Conservation (phyloP, 92 coral and sea anemone genomes). For the Meandrina meandrites region DNA sequence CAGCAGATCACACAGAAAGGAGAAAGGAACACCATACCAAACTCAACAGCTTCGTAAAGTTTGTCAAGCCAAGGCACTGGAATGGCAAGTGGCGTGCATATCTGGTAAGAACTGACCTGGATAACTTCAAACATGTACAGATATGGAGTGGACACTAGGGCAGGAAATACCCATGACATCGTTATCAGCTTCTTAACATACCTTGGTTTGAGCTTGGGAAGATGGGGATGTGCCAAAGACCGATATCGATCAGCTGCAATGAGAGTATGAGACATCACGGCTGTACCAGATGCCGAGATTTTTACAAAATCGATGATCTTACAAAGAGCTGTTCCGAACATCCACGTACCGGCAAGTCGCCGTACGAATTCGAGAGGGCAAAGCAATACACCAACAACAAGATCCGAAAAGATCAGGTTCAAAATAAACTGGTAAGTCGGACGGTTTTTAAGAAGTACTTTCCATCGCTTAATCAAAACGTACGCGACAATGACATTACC, state of each 20-base stretch:
- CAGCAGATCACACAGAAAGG: constrained; percentile 67
- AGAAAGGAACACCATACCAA: constrained; percentile 41
- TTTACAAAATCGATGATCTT: constrained; percentile 65
- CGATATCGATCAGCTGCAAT: constrained; percentile 77
- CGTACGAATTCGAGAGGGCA: constrained; percentile 53
- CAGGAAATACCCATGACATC: constrained; percentile 62
- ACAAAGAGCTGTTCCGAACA: constrained; percentile 56
- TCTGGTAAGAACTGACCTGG: neutral
- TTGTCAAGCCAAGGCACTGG: constrained; percentile 58
- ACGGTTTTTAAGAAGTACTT: constrained; percentile 22
- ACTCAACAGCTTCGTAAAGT: constrained; percentile 61
- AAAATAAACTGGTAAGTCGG: constrained; percentile 42
- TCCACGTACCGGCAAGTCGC: constrained; percentile 50
- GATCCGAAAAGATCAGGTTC: constrained; percentile 50
- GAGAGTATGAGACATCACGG: constrained; percentile 60
- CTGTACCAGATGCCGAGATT: constrained; percentile 53
- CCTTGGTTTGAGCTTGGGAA: constrained; percentile 46
- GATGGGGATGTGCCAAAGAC: constrained; percentile 54
- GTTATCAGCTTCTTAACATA: constrained; percentile 61
- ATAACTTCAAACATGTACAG: constrained; percentile 43
- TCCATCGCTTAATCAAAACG: constrained; percentile 28
- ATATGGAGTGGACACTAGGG: constrained; percentile 54
- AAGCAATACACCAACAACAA: constrained; percentile 36
- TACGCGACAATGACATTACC: constrained; percentile 21
- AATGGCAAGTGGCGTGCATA: constrained; percentile 59